phyloP scores from a whole-genome alignment of 2,113 vertebrate genomes.

The Chloroceryle aenea region DNA sequence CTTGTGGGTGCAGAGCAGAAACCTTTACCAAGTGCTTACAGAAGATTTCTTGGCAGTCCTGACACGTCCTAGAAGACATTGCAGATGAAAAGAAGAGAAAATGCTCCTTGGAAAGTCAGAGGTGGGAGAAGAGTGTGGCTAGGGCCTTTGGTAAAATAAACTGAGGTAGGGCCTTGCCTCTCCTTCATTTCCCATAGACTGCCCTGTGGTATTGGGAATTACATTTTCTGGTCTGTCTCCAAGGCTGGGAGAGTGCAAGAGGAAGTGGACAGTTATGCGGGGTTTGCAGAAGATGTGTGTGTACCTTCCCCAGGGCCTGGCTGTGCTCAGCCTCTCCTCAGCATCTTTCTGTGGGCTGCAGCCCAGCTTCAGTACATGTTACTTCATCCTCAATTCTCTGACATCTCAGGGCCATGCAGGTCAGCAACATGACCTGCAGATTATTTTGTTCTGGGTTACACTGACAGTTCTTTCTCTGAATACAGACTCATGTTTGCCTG shows the following conservation, averaged over 20 bases:
- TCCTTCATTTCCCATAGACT: neutral
- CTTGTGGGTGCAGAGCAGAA: neutral
- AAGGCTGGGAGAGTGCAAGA: neutral
- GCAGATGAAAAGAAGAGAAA: neutral
- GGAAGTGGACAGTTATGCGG: fast-evolving
- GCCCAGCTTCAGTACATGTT: neutral
- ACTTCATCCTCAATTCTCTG: neutral
- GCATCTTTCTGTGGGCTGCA: fast-evolving
- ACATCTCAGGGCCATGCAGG: neutral
- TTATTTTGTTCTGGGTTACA: neutral
- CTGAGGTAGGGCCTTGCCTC: fast-evolving
- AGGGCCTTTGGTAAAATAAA: neutral
- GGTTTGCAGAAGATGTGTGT: fast-evolving
- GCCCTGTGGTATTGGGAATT: neutral
- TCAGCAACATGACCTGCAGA: neutral
- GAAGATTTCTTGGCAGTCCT: neutral
- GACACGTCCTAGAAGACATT: neutral
- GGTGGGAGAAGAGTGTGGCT: fast-evolving
- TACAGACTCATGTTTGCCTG: fast-evolving
- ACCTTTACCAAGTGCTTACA: neutral
- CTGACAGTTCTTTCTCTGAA: neutral
- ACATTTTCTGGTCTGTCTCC: neutral
- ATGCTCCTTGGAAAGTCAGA: neutral
- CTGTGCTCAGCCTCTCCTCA: neutral
- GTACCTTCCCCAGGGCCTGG: neutral